phyloP scores from a whole-genome alignment of 2,797 vertebrate species.

The Dryobates pubescens region DNA sequence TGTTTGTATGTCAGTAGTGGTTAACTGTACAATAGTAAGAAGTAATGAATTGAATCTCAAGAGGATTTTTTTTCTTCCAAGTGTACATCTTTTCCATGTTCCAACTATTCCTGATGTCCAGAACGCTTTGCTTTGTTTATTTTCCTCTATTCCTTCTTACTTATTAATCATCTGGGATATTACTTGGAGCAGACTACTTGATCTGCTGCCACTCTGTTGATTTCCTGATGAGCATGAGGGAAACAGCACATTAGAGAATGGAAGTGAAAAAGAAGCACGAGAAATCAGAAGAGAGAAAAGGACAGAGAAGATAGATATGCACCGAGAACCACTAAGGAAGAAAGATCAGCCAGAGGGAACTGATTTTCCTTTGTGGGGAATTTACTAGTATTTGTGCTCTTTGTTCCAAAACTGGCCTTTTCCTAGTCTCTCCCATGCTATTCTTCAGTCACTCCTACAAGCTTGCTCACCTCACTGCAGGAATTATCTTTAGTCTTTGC shows the following conservation, averaged over 20 bases:
- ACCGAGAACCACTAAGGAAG: neutral
- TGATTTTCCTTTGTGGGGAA: neutral
- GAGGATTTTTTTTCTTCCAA: neutral
- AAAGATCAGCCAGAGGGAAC: neutral
- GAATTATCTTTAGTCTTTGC: neutral
- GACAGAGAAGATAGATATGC: neutral
- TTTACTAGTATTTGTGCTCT: neutral
- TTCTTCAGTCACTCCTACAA: neutral
- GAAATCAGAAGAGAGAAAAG: neutral
- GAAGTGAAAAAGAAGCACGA: neutral
- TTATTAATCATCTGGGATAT: neutral
- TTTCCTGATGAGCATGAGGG: slow-evolving; percentile 23
- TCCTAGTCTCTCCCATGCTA: neutral
- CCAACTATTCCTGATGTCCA: neutral
- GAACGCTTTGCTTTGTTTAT: slow-evolving; percentile 21
- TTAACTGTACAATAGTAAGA: slow-evolving; percentile 18
- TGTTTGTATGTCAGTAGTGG: slow-evolving; percentile 7
- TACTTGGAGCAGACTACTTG: slow-evolving; percentile 7
- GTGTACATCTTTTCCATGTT: neutral
- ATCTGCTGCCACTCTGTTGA: neutral
- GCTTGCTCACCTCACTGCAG: neutral
- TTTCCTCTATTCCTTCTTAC: slow-evolving; percentile 10
- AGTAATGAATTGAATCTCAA: neutral
- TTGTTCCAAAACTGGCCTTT: neutral
- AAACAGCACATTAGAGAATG: slow-evolving; percentile 2